A percentile compares a stretch with the other conserved stretches of the same genome.
phyloP scores from a whole-genome alignment of 1,140 invertebrate species.

The Leptinotarsa undecemlineata region DNA sequence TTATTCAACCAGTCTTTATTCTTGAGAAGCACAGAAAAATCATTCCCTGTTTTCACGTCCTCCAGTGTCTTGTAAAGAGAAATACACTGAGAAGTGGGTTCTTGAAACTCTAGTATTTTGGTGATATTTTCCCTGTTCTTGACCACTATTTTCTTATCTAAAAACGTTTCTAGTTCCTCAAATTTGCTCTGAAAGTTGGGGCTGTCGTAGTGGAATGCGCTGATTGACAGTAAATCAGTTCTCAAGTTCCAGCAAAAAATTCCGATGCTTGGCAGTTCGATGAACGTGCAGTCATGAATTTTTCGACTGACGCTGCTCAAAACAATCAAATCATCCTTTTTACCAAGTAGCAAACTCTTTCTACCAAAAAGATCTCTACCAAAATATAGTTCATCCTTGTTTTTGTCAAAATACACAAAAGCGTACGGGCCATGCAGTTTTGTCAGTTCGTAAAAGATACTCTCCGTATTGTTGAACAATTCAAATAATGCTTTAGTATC shows the following conservation, averaged over 20 bases:
- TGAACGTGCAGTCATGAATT: slow-evolving; percentile 57
- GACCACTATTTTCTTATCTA: slow-evolving; percentile 24
- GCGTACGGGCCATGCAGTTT: slow-evolving; percentile 80
- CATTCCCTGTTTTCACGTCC: slow-evolving; percentile 44
- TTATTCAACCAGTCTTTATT: slow-evolving; percentile 52
- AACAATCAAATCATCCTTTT: slow-evolving; percentile 56
- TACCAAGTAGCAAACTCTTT: slow-evolving; percentile 76
- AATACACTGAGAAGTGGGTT: slow-evolving; percentile 30
- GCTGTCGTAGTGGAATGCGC: not conserved
- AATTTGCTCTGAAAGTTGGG: slow-evolving; percentile 50
- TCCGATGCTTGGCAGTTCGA: slow-evolving; percentile 77
- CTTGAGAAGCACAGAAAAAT: slow-evolving; percentile 56
- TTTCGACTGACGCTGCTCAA: slow-evolving; percentile 66
- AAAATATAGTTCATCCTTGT: slow-evolving; percentile 72
- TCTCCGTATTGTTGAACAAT: slow-evolving; percentile 48
- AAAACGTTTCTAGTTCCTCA: slow-evolving; percentile 49
- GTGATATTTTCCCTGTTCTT: slow-evolving; percentile 5
- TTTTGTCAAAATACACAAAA: slow-evolving; percentile 77
- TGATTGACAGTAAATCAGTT: slow-evolving; percentile 32
- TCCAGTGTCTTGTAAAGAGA: slow-evolving; percentile 51
- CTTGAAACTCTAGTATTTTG: slow-evolving; percentile 31
- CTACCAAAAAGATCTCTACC: slow-evolving; percentile 84
- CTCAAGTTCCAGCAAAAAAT: slow-evolving; percentile 67
- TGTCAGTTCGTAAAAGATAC: slow-evolving; percentile 58
- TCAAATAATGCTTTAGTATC: slow-evolving; percentile 57